phyloP scores from a whole-genome alignment of 2,113 vertebrate species.

The Myodes glareolus region DNA sequence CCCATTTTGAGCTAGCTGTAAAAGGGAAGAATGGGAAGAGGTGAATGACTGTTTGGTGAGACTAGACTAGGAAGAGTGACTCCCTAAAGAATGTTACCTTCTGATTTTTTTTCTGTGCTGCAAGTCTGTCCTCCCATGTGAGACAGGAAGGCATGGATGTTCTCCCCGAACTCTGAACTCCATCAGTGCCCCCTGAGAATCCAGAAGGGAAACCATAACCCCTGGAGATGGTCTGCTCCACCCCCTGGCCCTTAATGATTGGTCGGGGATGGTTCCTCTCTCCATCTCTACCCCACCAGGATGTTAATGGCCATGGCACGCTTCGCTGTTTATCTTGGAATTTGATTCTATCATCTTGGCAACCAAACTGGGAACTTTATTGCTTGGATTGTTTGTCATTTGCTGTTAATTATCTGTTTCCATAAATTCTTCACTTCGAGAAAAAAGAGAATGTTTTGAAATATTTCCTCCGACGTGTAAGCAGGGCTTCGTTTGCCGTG shows the following conservation, averaged over 20 bases:
- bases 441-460: slow-evolving; percentile 70
- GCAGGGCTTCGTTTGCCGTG: slow-evolving; percentile 68
- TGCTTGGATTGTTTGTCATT: slow-evolving; percentile 76
- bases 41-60: not conserved
- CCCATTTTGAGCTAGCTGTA: slow-evolving; percentile 26
- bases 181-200: slow-evolving; percentile 34
- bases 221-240: not conserved
- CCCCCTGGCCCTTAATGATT: not conserved
- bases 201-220: slow-evolving; percentile 62
- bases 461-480: slow-evolving; percentile 68
- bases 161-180: too few species aligned
- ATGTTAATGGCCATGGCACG: slow-evolving; percentile 72
- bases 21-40: not conserved
- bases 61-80: not conserved
- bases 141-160: not conserved
- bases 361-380: slow-evolving; percentile 80
- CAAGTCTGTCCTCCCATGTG: not conserved
- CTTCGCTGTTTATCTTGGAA: slow-evolving; percentile 82
- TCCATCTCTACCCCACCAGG: slow-evolving; percentile 53
- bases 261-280: slow-evolving; percentile 57
- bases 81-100: not conserved
- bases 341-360: slow-evolving; percentile 81
- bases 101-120: not conserved
- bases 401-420: slow-evolving; percentile 81
- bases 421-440: slow-evolving; percentile 71